A percentile compares a stretch with the other conserved stretches of the same genome.
Evolutionary conservation across 2,888 invertebrate genomes (phyloP).

Genomic region (Diogma glabrata): DNA sequence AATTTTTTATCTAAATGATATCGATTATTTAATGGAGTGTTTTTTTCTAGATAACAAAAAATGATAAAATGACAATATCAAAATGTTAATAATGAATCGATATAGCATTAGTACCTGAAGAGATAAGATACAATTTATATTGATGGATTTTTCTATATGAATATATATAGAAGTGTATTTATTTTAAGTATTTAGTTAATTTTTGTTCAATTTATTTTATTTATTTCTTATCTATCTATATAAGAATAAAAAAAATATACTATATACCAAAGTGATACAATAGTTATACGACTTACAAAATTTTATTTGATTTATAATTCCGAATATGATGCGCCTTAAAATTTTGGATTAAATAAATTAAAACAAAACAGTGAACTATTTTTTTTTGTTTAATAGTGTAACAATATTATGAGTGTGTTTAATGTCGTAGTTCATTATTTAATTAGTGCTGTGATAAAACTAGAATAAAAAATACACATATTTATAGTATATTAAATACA

Average conservation of each 20-base stretch:
- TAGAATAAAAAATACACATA: not conserved
- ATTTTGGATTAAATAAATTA: no score
- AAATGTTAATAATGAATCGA: constrained; percentile 3
- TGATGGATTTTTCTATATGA: not conserved
- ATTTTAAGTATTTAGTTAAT: not conserved
- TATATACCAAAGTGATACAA: no score
- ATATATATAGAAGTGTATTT: no score
- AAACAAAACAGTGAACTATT: no score
- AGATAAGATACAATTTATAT: constrained; percentile 1
- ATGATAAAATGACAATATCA: constrained; percentile 7
- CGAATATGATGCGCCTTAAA: no score
- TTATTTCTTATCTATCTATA: not conserved
- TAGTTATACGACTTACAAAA: no score
- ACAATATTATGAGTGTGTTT: no score
- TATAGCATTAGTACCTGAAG: constrained; percentile 6
- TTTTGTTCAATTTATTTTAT: constrained; percentile 2
- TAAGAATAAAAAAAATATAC: no score
- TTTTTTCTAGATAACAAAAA: not conserved
- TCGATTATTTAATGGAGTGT: constrained; percentile 2
- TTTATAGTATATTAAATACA: not conserved
- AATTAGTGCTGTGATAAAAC: constrained; percentile 2
- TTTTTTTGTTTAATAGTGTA: no score
- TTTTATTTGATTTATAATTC: no score
- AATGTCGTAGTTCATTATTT: no score
- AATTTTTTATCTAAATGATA: constrained; percentile 1